A percentile compares a stretch with the other conserved stretches of the same genome.
phyloP scores from a whole-genome alignment of 2,888 invertebrate genomes.

The Zaprionus obscuricornis region DNA sequence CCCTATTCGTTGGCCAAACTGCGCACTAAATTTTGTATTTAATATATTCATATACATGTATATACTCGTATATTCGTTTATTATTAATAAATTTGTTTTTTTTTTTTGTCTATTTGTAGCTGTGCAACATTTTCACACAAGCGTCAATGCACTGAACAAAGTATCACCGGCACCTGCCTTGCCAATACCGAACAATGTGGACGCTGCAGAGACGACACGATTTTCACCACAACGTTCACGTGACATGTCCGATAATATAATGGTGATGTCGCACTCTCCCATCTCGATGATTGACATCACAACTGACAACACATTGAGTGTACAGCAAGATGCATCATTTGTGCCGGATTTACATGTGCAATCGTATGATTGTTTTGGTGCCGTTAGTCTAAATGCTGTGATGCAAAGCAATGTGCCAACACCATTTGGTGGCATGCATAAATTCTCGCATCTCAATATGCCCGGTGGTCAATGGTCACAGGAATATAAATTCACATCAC shows the following conservation, averaged over 20 bases:
- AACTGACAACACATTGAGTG: constrained; percentile 59
- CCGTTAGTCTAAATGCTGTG: constrained; percentile 87
- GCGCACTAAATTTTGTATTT: constrained; percentile 37
- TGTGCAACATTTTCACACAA: constrained; percentile 52
- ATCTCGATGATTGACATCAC: constrained; percentile 74
- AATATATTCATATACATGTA: constrained; percentile 13
- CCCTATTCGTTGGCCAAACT: constrained; percentile 36
- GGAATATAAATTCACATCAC: constrained; percentile 88
- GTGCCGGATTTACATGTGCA: constrained; percentile 86
- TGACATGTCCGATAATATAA: constrained; percentile 87
- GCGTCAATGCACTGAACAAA: constrained; percentile 83
- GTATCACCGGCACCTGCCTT: constrained; percentile 85
- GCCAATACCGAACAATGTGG: constrained; percentile 87
- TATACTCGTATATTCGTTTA: neutral
- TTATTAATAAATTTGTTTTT: too few relatives aligned
- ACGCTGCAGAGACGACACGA: constrained; percentile 86
- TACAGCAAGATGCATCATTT: constrained; percentile 58
- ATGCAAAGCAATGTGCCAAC: constrained; percentile 91
- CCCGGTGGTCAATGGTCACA: constrained; percentile 90
- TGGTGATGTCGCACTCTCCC: constrained; percentile 84
- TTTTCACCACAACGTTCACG: constrained; percentile 87
- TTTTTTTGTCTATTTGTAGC: too few relatives aligned
- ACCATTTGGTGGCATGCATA: constrained; percentile 86
- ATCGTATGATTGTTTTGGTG: constrained; percentile 88
- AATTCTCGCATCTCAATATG: constrained; percentile 88